Evolutionary conservation across 2,888 invertebrate species (phyloP).

Genomic region (Cephus sareptanus): DNA sequence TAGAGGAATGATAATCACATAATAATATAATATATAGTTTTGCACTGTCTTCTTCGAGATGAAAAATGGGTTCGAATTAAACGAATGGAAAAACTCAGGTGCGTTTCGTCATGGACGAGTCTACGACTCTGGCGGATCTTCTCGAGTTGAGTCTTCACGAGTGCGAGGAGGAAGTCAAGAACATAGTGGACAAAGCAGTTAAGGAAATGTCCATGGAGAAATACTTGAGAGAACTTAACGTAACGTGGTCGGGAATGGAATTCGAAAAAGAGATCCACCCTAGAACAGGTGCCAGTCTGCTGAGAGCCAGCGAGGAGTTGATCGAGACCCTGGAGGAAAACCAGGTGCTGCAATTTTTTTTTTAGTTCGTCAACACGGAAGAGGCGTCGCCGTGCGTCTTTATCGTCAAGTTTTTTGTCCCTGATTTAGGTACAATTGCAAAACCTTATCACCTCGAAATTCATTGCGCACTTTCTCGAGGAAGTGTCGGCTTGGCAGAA

Average conservation of each 20-base stretch:
- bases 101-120: slow-evolving; percentile 92
- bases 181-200: slow-evolving; percentile 97
- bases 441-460: slow-evolving; percentile 96
- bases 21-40: not conserved
- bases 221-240: slow-evolving; percentile 87
- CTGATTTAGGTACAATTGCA: slow-evolving; percentile 84
- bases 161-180: slow-evolving; percentile 97
- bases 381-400: not conserved
- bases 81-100: slow-evolving; percentile 71
- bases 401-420: not conserved
- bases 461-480: slow-evolving; percentile 93
- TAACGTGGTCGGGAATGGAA: slow-evolving; percentile 93
- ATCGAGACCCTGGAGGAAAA: slow-evolving; percentile 98
- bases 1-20: not conserved
- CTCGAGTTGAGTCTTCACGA: slow-evolving; percentile 93
- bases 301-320: slow-evolving; percentile 93
- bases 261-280: slow-evolving; percentile 91
- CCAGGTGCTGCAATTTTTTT: slow-evolving; percentile 72
- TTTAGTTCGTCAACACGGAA: not conserved
- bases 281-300: slow-evolving; percentile 85
- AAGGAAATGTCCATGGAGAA: slow-evolving; percentile 99
- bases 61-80: not conserved
- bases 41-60: not conserved
- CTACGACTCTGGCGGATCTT: slow-evolving; percentile 91
- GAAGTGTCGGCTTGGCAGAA: slow-evolving; percentile 96